Evolutionary conservation across 2,888 invertebrate genomes (phyloP).

Genomic region (Drosophila niveifrons): DNA sequence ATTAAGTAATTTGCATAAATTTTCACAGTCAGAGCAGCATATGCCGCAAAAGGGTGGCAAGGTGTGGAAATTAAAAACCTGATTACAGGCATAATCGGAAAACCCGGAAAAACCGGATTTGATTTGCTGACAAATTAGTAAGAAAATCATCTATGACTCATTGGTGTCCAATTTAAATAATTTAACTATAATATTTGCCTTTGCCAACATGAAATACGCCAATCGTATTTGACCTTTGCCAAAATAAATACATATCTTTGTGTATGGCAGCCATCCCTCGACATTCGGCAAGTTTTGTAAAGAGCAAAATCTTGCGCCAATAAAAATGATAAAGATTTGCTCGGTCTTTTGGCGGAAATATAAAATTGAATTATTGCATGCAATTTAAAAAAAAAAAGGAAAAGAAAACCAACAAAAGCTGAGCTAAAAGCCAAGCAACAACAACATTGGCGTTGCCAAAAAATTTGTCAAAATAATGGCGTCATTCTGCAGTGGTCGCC

Average conservation of each 20-base stretch:
- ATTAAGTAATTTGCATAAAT: slow-evolving; percentile 79
- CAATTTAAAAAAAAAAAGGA: slow-evolving; percentile 74
- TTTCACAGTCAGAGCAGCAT: slow-evolving; percentile 42
- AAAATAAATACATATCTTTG: slow-evolving; percentile 26
- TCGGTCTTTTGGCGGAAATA: slow-evolving; percentile 76
- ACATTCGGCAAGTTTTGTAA: slow-evolving; percentile 22
- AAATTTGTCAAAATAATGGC: slow-evolving; percentile 84
- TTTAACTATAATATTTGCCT: slow-evolving; percentile 9
- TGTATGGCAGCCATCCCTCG: neutral
- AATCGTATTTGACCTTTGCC: slow-evolving; percentile 40
- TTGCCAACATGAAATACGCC: slow-evolving; percentile 3
- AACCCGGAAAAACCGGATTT: neutral
- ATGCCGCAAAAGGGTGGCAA: slow-evolving; percentile 32
- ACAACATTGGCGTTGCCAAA: slow-evolving; percentile 72
- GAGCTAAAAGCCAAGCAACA: slow-evolving; percentile 72
- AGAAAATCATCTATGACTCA: neutral
- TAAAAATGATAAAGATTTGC: slow-evolving; percentile 62
- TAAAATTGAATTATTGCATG: slow-evolving; percentile 83
- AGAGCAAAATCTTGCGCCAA: slow-evolving; percentile 50
- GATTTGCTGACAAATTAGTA: neutral
- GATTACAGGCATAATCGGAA: slow-evolving; percentile 40
- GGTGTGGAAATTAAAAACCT: slow-evolving; percentile 49
- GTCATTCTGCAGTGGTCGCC: slow-evolving; percentile 78
- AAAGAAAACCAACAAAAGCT: slow-evolving; percentile 71
- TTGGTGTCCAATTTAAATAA: neutral